Evolutionary conservation across 2,797 vertebrate species (phyloP), one percentile per base, ranked within the genome.

Genomic region (Brachyrhaphis roseni): DNA sequence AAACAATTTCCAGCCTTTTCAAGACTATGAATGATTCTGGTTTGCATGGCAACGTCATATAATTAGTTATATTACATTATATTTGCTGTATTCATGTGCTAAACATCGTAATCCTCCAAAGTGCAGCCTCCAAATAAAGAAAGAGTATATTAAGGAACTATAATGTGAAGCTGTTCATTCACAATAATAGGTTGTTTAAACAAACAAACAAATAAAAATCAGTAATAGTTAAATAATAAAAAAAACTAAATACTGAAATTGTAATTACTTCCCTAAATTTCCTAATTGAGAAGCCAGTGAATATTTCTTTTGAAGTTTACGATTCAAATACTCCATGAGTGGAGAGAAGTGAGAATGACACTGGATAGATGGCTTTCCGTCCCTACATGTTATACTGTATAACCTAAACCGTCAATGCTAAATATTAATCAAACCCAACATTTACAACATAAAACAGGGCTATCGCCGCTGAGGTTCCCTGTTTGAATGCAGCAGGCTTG

Each of bases 401-500:
- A 68, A 51, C 20, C 2, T 5, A 70, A 77, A 66, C 47, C 5
- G 0, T 47, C 47, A 55, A 28, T n/a, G 31, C 41, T 26, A 7
- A 36, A 62, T 15, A 23, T 5, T 53, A 53, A 34, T 12, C 26
- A 43, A 45, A 53, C 12, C 53, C 8, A 51, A 70, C 11, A 34
- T 23, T 57, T 23, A 41, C 28, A 47, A 26, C 36, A 23, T 1
- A 51, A 72, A 78, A 46, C 68, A 16, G 0, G 0, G 15, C 28
- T 13, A 45, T 55, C 39, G 41, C 18, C 31, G 45, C 26, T 13
- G 28, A 23, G 28, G 82, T 88, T 91, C 82, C 72, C 20, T 0
- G 49, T 83, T 82, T 83, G 81, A 62, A 28, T n/a, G 66, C 15
- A 79, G 75, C 77, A 74, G 77, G 41, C 78, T 82, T 77, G 4